These are phyloP conservation scores for Apeira syringaria DNA, from an alignment of 2,888 invertebrate species.

Conservation along the genomic window DNA sequence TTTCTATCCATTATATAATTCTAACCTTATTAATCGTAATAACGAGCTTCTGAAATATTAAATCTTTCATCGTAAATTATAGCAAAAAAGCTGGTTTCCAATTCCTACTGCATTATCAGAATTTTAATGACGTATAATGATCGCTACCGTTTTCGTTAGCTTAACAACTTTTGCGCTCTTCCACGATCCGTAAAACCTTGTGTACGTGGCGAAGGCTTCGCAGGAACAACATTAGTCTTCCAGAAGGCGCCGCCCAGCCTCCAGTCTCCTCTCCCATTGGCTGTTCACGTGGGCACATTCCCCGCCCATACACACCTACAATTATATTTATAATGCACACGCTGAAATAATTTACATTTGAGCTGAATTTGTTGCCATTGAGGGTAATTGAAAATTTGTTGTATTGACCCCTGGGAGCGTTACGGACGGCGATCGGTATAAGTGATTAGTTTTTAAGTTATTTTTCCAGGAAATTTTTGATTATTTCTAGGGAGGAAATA, in stretches of 20 bases:
- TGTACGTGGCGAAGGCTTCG: conserved; percentile 70
- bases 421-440: conserved; percentile 54
- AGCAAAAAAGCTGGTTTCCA: too few species aligned
- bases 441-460: conserved; percentile 61
- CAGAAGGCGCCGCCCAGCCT: conserved; percentile 67
- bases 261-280: conserved; percentile 62
- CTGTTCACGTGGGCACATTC: conserved; percentile 30
- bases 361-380: conserved; percentile 81
- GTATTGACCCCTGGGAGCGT: conserved; percentile 73
- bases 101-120: too few species aligned
- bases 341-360: conserved; percentile 82
- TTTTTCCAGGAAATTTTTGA: too few species aligned
- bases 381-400: conserved; percentile 83
- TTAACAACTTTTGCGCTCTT: conserved; percentile 10
- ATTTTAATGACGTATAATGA: too few species aligned
- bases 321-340: conserved; percentile 82
- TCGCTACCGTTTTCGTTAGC: too few species aligned
- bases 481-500: too few species aligned
- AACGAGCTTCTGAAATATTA: too few species aligned
- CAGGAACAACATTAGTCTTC: conserved; percentile 77
- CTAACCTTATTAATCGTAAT: too few species aligned
- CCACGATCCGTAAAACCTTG: conserved; percentile 39
- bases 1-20: too few species aligned
- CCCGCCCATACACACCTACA: conserved; percentile 77
- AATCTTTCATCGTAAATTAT: too few species aligned